Evolutionary conservation across 92 coral and sea anemone species (phyloP).

Genomic region (Paragorgia papillata): DNA sequence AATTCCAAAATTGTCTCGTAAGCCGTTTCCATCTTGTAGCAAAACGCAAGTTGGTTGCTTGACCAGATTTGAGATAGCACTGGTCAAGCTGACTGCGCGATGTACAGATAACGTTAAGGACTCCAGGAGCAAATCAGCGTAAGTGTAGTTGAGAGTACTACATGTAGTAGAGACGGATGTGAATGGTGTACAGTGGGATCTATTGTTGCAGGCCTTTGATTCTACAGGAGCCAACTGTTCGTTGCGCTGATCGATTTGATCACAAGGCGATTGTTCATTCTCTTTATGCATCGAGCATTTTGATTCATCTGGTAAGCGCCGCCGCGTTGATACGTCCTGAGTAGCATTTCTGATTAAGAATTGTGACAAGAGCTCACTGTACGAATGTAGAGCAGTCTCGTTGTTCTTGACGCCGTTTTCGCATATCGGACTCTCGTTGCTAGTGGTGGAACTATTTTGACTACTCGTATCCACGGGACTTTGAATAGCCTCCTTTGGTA

Average conservation of each 20-base stretch:
- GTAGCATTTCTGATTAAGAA: not conserved
- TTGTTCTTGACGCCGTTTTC: not conserved
- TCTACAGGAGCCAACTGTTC: no score
- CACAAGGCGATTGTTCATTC: no score
- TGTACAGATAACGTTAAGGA: not conserved
- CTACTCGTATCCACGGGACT: no score
- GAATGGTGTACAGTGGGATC: no score
- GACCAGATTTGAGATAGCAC: not conserved
- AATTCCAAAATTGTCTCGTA: not conserved
- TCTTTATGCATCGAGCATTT: no score
- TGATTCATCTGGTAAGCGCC: not conserved
- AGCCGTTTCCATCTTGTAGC: not conserved
- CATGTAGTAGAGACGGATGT: not conserved
- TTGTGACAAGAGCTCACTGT: constrained; percentile 1
- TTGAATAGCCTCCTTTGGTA: not conserved
- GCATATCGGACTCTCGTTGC: not conserved
- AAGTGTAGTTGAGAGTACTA: not conserved
- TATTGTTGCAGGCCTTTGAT: no score
- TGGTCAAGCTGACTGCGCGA: not conserved
- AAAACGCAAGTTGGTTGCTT: not conserved
- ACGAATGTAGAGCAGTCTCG: not conserved
- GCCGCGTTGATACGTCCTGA: not conserved
- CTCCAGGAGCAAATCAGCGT: not conserved
- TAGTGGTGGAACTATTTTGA: no score
- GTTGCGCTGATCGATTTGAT: no score